Evolutionary conservation across 1,140 invertebrate species (phyloP), one percentile per base, ranked within the genome.

Genomic region (Ridgeia piscesae): DNA sequence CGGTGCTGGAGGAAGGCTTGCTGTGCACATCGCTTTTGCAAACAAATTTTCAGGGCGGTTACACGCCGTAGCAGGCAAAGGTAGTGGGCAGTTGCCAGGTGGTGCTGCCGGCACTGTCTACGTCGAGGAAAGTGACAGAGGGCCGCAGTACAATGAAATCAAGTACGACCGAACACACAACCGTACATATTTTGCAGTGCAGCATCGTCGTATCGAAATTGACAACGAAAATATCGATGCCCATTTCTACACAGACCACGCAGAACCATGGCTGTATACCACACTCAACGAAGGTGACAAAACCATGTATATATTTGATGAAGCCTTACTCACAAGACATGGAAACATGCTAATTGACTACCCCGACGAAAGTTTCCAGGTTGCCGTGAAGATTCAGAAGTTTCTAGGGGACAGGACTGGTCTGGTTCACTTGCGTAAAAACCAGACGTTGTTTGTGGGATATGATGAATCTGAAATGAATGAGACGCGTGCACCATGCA

Each of bases 31-130:
- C 77, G 92, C 92, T 35, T 95, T 95, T 92, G 92, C 92, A 17
- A 94, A 94, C 90, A 93, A 93, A 89, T 95, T 94, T 89, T 93
- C 93, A 42, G 94, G 94, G 48, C 58, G 93, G 17, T 91, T 94
- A 48, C 94, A 93, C 92, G 93, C 93, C n/a, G 93, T 93, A 50
- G 94, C 94, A 17, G 94, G 94, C 0, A 58, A 92, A 21, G 94
- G 94, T 31, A 50, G 50, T 35, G 93, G 93, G 33, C 58, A 33
- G 21, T 33, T 34, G 2, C 94, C 94, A 17, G 93, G 93, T 34
- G 94, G 94, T 11, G 94, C 94, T 27, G 94, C 94, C 89, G 94
- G 94, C 88, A 95, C 94, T 35, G 94, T 94, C 0, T 95, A 94
- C 89, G 92, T 94, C 27, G 94, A 94, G 48, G 94, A 95, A 93